Conservation (phyloP, 2,113 vertebrate genomes). For the Sphyrna mokarran region DNA sequence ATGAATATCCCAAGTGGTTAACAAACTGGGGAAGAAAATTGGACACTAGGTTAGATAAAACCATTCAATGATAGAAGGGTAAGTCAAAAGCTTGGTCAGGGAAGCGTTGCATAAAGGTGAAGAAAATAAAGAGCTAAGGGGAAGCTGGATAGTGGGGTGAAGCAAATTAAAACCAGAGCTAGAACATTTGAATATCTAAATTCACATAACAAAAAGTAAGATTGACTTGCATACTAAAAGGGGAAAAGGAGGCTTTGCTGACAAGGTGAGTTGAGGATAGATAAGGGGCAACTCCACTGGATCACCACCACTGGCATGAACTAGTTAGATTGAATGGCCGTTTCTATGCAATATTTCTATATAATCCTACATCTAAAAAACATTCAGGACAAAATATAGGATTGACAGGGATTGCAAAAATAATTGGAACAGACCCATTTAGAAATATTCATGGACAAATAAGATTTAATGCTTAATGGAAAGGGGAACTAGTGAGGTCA, state of each 20-base stretch:
- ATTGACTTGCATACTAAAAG: not conserved
- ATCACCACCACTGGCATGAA: not conserved
- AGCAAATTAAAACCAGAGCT: not conserved
- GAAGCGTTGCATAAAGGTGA: not conserved
- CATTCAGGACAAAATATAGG: not conserved
- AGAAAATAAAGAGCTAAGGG: not conserved
- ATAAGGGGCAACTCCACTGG: not conserved
- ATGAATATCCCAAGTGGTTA: not conserved
- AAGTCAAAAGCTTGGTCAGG: not conserved
- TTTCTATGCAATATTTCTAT: too few relatives aligned
- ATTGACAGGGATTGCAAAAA: too few relatives aligned
- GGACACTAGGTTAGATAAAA: too few relatives aligned
- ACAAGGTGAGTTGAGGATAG: not conserved
- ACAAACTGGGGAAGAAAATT: not conserved
- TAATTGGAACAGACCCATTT: too few relatives aligned
- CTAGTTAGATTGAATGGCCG: not conserved
- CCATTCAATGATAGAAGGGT: not conserved
- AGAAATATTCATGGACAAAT: too few relatives aligned
- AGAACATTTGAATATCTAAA: not conserved
- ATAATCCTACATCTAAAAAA: too few relatives aligned
- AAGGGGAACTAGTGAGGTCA: too few relatives aligned
- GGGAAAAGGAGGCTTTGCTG: not conserved
- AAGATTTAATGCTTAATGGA: too few relatives aligned
- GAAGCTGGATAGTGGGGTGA: not conserved
- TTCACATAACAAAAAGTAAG: not conserved